Evolutionary conservation across 2,888 invertebrate genomes (phyloP).

Genomic region (Agrotis clavis): DNA sequence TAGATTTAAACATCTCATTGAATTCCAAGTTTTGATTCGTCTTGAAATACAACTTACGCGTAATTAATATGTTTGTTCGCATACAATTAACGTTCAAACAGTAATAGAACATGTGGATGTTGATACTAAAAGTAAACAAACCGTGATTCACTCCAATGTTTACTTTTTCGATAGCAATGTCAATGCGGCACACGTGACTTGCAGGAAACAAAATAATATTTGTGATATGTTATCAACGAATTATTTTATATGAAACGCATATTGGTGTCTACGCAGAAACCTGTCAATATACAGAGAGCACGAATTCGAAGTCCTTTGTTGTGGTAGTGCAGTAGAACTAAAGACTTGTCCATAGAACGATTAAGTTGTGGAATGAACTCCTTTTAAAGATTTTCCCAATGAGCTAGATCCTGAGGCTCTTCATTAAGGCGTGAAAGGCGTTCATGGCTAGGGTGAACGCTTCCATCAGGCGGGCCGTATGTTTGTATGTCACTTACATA

Average conservation of each 20-base stretch:
- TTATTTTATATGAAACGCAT: slow-evolving; percentile 3
- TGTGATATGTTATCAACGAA: slow-evolving; percentile 17
- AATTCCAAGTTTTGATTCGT: neutral
- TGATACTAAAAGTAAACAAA: slow-evolving; percentile 31
- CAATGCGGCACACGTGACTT: slow-evolving; percentile 32
- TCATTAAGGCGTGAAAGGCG: too few species aligned
- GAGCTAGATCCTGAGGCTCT: too few species aligned
- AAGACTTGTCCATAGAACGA: too few species aligned
- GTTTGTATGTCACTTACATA: too few species aligned
- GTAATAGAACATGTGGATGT: slow-evolving; percentile 8
- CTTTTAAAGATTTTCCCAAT: too few species aligned
- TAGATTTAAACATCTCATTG: neutral
- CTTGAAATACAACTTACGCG: neutral
- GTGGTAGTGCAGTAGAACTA: too few species aligned
- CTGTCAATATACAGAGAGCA: neutral
- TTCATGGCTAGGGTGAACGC: too few species aligned
- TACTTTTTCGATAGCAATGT: slow-evolving; percentile 34
- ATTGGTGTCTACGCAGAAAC: neutral
- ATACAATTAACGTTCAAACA: slow-evolving; percentile 21
- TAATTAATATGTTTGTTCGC: neutral
- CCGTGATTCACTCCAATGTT: slow-evolving; percentile 43
- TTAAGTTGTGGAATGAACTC: too few species aligned
- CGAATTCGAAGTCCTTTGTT: too few species aligned
- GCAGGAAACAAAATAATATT: slow-evolving; percentile 29
- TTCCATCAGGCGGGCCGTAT: too few species aligned